Base-by-base conservation (phyloP, 2,113 vertebrate genomes). In the Romanogobio albipinnatus region DNA sequence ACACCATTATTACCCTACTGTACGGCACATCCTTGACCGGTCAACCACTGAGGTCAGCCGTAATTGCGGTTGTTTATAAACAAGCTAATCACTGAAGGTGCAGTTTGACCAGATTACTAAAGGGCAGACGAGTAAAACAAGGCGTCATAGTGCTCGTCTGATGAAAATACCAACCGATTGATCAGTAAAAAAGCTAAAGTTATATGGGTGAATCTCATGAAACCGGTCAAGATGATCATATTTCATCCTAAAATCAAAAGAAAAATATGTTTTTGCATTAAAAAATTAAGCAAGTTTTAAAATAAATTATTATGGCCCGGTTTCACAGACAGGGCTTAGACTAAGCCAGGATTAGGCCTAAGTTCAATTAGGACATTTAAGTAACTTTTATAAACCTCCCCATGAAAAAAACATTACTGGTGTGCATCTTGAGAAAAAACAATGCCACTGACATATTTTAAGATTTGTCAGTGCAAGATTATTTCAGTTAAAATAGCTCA, bases 1-100 rank as follows among this genome's bases (percentile, higher is more conserved):
- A 61, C 82, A 33, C 58, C 33, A 49, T 84, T 85, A 86, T 84
- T 85, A 85, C 64, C 75, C 45, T 66, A 68, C 59, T 71, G 74
- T 56, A 80, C 61, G 22, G 61, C 71, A 45, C 79, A 88, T 82
- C 73, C 85, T 90, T 85, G 85, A 89, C 85, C 86, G 53, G 49
- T 86, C 70, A 79, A 79, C 82, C 26, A 26, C 68, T 61, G 58
- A 84, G 88, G 88, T 90, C 86, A 89, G 80, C 62, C 62, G 51
- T 87, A 90, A 89, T 88, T 87, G 86, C 78, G 29, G 79, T 85
- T 84, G 73, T 64, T 15, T 78, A 87, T 88, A 88, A 88, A 89
- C 81, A 84, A 86, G 58, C 77, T 89, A 87, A 89, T 91, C 76
- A 73, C 22, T 61, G 85, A 82, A 83, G 76, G 56, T 43, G 83